Evolutionary conservation across 1,140 invertebrate genomes (phyloP).

Genomic region (Pogonomyrmex californicus): DNA sequence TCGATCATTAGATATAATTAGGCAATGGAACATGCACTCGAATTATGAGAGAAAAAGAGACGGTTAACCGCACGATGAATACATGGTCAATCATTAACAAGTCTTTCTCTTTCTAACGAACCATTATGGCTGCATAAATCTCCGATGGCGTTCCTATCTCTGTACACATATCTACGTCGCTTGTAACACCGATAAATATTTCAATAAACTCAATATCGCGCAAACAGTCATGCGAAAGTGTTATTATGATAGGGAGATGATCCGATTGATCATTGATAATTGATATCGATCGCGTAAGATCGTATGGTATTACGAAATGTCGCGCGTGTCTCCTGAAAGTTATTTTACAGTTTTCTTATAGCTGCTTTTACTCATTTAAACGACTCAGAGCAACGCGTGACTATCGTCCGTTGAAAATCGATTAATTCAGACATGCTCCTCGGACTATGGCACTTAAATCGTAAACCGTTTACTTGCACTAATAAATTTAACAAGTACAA

Average conservation of each 20-base stretch:
- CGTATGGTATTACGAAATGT: slow-evolving; percentile 40
- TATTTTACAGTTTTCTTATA: slow-evolving; percentile 12
- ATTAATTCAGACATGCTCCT: slow-evolving; percentile 10
- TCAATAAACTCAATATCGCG: slow-evolving; percentile 79
- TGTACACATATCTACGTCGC: background rate
- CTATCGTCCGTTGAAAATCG: background rate
- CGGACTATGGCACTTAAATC: slow-evolving; percentile 15
- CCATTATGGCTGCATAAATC: slow-evolving; percentile 2
- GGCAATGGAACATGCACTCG: slow-evolving; percentile 36
- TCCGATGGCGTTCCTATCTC: background rate
- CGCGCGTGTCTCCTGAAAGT: background rate
- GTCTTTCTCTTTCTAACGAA: background rate
- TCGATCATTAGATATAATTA: slow-evolving; percentile 45
- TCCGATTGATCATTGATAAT: slow-evolving; percentile 33
- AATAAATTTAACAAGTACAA: slow-evolving; percentile 21
- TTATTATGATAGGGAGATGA: slow-evolving; percentile 34
- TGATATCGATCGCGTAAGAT: slow-evolving; percentile 60
- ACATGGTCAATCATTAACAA: slow-evolving; percentile 27
- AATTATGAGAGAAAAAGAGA: slow-evolving; percentile 26
- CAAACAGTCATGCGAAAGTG: slow-evolving; percentile 52
- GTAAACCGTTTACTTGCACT: background rate
- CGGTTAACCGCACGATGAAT: slow-evolving; percentile 7
- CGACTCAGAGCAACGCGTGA: slow-evolving; percentile 50
- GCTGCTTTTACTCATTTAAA: slow-evolving; percentile 6
- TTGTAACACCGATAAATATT: slow-evolving; percentile 77